Conservation (phyloP, 2,888 invertebrate species). For the Aspidapion aeneum region DNA sequence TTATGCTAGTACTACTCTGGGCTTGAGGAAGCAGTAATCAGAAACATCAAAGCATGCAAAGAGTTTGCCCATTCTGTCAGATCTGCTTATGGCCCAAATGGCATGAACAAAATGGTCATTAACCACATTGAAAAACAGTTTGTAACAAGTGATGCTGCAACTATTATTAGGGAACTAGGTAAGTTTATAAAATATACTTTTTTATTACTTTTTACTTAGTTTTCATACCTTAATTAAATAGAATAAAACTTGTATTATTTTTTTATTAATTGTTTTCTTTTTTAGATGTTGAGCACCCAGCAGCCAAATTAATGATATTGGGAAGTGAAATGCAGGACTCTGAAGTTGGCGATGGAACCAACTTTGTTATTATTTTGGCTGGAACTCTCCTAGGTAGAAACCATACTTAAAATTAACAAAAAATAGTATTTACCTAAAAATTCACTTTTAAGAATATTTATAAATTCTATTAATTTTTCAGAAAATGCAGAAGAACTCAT, state of each 20-base stretch:
- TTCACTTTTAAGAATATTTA: constrained; percentile 1
- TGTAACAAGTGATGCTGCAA: constrained; percentile 98
- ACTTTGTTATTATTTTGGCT: constrained; percentile 93
- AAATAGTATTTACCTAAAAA: no score
- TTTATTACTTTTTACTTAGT: no score
- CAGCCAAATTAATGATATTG: constrained; percentile 93
- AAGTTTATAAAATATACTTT: no score
- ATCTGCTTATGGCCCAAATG: constrained; percentile 97
- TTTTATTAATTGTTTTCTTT: not conserved
- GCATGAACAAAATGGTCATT: constrained; percentile 99
- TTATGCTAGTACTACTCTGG: constrained; percentile 73
- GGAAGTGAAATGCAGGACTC: constrained; percentile 98
- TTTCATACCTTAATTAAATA: no score
- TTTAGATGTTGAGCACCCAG: constrained; percentile 96
- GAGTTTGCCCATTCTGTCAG: constrained; percentile 91
- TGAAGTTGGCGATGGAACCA: constrained; percentile 98
- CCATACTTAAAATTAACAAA: no score
- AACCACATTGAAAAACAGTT: constrained; percentile 98
- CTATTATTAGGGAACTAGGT: constrained; percentile 80
- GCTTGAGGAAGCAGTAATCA: constrained; percentile 93
- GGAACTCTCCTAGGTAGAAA: constrained; percentile 78
- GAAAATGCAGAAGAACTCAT: constrained; percentile 91
- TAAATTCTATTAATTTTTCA: constrained; percentile 14
- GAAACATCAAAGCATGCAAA: constrained; percentile 95
- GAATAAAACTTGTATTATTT: no score